Conservation (phyloP, 2,113 vertebrate genomes). For the Phylloscopus trochiloides region DNA sequence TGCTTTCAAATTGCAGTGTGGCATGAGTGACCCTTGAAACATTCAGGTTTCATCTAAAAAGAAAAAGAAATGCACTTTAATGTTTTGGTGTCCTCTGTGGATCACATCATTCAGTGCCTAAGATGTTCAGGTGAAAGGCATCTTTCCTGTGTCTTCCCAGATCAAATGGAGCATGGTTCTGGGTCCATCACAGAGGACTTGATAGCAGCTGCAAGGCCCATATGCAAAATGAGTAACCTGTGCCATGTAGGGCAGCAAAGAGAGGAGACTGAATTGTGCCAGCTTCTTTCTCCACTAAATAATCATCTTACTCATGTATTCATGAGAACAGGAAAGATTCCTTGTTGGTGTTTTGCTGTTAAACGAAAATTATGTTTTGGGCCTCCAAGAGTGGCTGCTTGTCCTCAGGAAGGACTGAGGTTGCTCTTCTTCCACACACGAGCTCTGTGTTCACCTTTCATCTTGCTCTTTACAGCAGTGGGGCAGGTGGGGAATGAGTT, state of each 20-base stretch:
- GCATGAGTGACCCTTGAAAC: neutral
- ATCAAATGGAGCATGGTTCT: neutral
- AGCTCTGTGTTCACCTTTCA: neutral
- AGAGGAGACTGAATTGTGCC: neutral
- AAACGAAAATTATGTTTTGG: neutral
- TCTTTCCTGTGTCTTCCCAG: neutral
- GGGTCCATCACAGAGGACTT: neutral
- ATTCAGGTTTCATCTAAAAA: neutral
- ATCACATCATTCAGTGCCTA: slow-evolving; percentile 27
- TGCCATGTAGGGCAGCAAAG: neutral
- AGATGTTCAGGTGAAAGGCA: neutral
- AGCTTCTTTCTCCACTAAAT: neutral
- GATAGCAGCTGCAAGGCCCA: neutral
- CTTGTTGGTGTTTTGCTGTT: neutral
- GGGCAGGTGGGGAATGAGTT: neutral
- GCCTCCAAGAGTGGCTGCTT: neutral
- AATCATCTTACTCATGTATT: neutral
- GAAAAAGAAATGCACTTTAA: neutral
- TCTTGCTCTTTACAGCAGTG: neutral
- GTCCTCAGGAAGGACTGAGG: neutral
- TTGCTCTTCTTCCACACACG: neutral
- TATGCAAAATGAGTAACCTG: neutral
- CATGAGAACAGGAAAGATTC: neutral
- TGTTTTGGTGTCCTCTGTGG: neutral
- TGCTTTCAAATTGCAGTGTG: neutral